A percentile compares a stretch with the other conserved stretches of the same genome.
phyloP scores from a whole-genome alignment of 1,140 invertebrate genomes.

The Apis dorsata region DNA sequence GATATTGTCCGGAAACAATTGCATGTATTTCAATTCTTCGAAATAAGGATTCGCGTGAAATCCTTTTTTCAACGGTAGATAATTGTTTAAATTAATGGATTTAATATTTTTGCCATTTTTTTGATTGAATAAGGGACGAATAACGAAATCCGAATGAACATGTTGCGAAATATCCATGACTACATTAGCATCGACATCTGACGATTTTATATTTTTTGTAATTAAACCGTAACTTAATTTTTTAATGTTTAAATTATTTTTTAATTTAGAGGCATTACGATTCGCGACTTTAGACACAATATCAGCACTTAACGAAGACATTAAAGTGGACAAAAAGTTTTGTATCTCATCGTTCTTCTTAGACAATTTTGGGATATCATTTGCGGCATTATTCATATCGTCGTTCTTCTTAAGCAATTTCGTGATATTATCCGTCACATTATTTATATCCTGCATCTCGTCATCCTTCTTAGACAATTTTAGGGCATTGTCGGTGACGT shows the following conservation, averaged over 20 bases:
- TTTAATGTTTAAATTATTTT: background rate
- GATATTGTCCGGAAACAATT: background rate
- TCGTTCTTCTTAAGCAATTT: too few species aligned
- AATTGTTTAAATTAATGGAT: constrained; percentile 14
- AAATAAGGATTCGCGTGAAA: background rate
- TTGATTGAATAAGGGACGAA: background rate
- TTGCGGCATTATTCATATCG: too few species aligned
- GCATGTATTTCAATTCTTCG: background rate
- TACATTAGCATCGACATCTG: background rate
- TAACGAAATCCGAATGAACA: background rate
- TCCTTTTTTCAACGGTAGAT: constrained; percentile 21
- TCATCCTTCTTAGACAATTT: background rate
- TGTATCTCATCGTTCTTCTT: background rate
- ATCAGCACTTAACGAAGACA: constrained; percentile 2
- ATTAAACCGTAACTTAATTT: constrained; percentile 19
- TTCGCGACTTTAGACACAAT: background rate
- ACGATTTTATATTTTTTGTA: background rate
- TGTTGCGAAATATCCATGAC: constrained; percentile 19
- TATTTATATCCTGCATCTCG: background rate
- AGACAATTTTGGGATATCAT: background rate
- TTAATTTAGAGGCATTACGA: background rate
- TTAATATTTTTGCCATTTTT: background rate
- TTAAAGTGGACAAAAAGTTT: background rate
- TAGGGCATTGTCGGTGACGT: too few species aligned
- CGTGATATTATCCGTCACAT: too few species aligned